Conservation (phyloP, 2,797 vertebrate species). For the Hephaestus fuliginosus region DNA sequence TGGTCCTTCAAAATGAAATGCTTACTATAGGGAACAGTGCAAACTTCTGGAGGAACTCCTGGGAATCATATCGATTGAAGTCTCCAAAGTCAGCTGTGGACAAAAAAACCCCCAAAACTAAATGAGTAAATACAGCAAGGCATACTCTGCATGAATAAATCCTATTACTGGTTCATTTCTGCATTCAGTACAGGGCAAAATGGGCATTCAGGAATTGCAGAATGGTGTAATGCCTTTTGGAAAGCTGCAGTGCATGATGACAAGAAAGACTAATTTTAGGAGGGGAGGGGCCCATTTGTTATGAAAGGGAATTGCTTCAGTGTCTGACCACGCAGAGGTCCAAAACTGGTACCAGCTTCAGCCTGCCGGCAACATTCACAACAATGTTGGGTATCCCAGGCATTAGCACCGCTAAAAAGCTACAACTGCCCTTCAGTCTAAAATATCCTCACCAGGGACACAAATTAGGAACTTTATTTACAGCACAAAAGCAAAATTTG, state of each 20-base stretch:
- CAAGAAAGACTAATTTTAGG: constrained; percentile 74
- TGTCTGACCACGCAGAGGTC: constrained; percentile 66
- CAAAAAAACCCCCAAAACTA: constrained; percentile 8
- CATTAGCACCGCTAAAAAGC: constrained; percentile 64
- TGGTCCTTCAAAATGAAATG: constrained; percentile 7
- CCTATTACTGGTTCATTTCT: constrained; percentile 29
- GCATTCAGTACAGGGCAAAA: constrained; percentile 38
- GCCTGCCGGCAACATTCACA: constrained; percentile 70
- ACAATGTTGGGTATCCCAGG: constrained; percentile 76
- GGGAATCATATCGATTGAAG: constrained; percentile 96
- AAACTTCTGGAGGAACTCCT: constrained; percentile 98
- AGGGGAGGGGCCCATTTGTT: constrained; percentile 62
- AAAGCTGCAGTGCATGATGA: constrained; percentile 46
- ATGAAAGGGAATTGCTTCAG: constrained; percentile 68
- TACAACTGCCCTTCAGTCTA: constrained; percentile 58
- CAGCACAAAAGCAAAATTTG: constrained; percentile 33
- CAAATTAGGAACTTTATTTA: constrained; percentile 61
- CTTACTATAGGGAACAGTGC: constrained; percentile 98
- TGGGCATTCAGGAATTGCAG: constrained; percentile 41
- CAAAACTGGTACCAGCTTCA: constrained; percentile 65
- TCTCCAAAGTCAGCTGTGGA: constrained; percentile 96
- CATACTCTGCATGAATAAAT: constrained; percentile 20
- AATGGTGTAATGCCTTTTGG: constrained; percentile 49
- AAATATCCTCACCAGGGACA: constrained; percentile 39
- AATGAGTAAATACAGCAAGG: not conserved